Base-by-base conservation (phyloP, 2,113 vertebrate species). In the Nipponia nippon region DNA sequence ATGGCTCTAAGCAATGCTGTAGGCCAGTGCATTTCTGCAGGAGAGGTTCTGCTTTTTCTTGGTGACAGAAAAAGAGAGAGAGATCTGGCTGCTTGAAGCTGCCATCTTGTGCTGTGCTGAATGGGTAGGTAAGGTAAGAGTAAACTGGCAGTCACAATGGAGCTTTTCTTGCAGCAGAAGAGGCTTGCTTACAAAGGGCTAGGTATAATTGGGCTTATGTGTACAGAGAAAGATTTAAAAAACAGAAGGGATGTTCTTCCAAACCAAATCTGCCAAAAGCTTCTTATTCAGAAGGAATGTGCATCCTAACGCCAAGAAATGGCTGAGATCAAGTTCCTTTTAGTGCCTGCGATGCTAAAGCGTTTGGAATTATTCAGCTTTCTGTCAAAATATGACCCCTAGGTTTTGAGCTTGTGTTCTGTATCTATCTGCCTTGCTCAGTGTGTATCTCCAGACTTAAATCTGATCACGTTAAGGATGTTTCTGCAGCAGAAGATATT, bases 221-320 rank as follows among this genome's bases (percentile, higher is more conserved):
- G 38, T 95, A 50, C 71, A 84, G 84, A 56, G 27, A 83, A 75
- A 96, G 76, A 92, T 97, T 94, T 87, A 61, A 71, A 82, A 58
- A 58, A 30, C 47, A 55, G 80, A 73, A 89, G 62, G 89, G 59
- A 81, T 55, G 70, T 69, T 96, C 34, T 96, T 73, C 71, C 65
- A 85, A 83, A 87, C 34, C 23, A 77, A 94, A 87, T 94, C 86
- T 97, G 89, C 94, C 77, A 80, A 81, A 93, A 97, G 67, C 80
- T 92, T 27, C 86, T 97, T 90, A 95, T 83, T 95, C 90, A 95
- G 62, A 94, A 88, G 67, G 80, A 91, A 47, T 34, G 17, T 66
- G 38, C 1, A 0, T 78, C 9, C n/a, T 29, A 82, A 80, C 30
- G n/a, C 71, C 46, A 69, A 71, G 36, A 83, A 62, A 56, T 20